Evolutionary conservation across 2,113 vertebrate genomes (phyloP), one percentile per base, ranked within the genome.

Genomic region (Epinephelus moara): DNA sequence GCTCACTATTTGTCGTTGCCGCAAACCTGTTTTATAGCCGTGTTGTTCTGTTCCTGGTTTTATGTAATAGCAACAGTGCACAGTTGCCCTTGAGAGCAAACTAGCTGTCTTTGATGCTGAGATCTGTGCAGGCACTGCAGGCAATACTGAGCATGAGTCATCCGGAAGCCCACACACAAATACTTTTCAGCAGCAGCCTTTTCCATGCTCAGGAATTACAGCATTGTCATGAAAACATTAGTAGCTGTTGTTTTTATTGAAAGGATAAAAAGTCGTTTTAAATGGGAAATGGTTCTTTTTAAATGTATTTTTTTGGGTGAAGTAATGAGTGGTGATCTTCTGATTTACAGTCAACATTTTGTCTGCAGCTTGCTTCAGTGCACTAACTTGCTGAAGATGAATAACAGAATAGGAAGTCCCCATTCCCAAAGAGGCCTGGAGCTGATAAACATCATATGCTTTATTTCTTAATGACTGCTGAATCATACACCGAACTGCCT

Each of bases 71-170:
- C 84, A 88, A 82, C 89, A 71, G 87, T 84, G 88, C 85, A 73
- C 80, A 75, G 80, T 87, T 91, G 91, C 94, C 92, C 93, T 93
- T 92, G 84, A 91, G 93, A 88, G 89, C 82, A 90, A 94, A 89
- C 91, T 80, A 67, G 81, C 77, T 87, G 87, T 86, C 89, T 94
- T 93, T 91, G 89, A 93, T 92, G 91, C 85, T 75, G 66, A 88
- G 92, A 91, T 92, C 61, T 91, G 82, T 92, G 88, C 91, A 86
- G 90, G 91, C 89, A 91, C 81, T 59, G 88, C 91, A 86, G 90
- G 91, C 89, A 91, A 82, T 59, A 90, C 89, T 77, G 84, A 84
- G 87, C 82, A 83, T 94, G 93, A 94, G 89, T 95, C 93, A 94
- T 85, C 78, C 56, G 79, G 82, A 91, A 89, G 88, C 89, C 90